Conservation (phyloP, 1,140 invertebrate genomes). For the Pectinophora gossypiella region DNA sequence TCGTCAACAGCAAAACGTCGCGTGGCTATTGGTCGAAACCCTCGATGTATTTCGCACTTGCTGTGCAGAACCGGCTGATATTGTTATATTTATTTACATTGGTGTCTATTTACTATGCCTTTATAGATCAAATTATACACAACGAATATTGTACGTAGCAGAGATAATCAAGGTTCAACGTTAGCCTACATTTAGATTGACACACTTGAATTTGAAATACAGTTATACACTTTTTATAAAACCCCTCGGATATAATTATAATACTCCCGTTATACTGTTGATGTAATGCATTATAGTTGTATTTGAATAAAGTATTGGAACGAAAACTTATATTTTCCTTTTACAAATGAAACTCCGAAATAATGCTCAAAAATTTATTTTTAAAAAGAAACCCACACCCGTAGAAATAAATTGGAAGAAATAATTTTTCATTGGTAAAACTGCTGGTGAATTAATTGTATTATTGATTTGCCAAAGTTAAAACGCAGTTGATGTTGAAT, state of each 20-base stretch:
- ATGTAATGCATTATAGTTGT: constrained; percentile 36
- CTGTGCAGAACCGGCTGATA: too few species aligned
- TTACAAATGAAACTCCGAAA: constrained; percentile 10
- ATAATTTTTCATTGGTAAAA: constrained; percentile 52
- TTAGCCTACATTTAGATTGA: too few species aligned
- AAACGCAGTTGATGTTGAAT: constrained; percentile 26
- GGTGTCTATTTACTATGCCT: neutral
- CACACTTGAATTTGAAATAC: too few species aligned
- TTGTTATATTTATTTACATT: too few species aligned
- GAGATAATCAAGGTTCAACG: too few species aligned
- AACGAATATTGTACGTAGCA: neutral
- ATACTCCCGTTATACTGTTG: constrained; percentile 47
- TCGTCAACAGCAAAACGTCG: too few species aligned
- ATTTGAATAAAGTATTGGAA: constrained; percentile 35
- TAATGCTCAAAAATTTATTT: constrained; percentile 24
- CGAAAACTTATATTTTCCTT: too few species aligned
- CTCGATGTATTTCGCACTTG: too few species aligned
- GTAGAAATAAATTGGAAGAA: constrained; percentile 18
- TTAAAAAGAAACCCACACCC: constrained; percentile 33
- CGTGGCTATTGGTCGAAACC: too few species aligned
- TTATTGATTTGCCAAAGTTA: constrained; percentile 30
- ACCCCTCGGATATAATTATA: constrained; percentile 19
- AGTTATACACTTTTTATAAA: neutral
- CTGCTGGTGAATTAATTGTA: constrained; percentile 22
- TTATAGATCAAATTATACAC: neutral